phyloP scores from a whole-genome alignment of 1,140 invertebrate species.

The Pseudomyrmex cubaensis region DNA sequence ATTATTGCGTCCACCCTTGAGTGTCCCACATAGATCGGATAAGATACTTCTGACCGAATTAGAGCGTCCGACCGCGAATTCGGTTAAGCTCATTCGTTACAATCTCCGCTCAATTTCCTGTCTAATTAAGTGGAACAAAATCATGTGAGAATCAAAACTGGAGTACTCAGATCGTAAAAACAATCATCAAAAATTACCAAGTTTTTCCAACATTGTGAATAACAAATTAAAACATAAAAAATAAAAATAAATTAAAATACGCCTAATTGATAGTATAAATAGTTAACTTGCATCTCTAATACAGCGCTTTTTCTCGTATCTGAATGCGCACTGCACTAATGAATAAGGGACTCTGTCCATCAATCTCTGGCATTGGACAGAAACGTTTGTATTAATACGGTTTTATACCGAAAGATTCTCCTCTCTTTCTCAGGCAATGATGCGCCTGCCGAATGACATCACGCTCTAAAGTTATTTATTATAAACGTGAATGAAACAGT shows the following conservation, averaged over 20 bases:
- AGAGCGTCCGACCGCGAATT: constrained; percentile 11
- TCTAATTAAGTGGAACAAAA: neutral
- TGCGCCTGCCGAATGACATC: constrained; percentile 41
- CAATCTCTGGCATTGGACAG: neutral
- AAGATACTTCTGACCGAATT: constrained; percentile 25
- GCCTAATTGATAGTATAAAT: no score
- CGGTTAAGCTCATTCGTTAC: neutral
- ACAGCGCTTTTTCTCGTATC: neutral
- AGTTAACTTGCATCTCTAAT: no score
- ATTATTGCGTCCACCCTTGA: constrained; percentile 68
- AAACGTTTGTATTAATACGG: constrained; percentile 5
- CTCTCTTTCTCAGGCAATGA: neutral
- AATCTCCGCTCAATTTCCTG: neutral
- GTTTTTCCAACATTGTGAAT: no score
- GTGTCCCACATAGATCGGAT: constrained; percentile 69
- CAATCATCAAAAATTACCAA: no score
- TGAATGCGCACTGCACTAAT: neutral
- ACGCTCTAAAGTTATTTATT: constrained; percentile 53
- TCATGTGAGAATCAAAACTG: no score
- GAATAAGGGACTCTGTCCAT: constrained; percentile 11
- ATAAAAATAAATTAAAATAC: no score
- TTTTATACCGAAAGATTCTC: neutral
- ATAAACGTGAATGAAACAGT: constrained; percentile 59
- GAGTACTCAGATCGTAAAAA: no score
- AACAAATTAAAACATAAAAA: no score